Evolutionary conservation across 92 coral and sea anemone species (phyloP).

Genomic region (Epizoanthus fatuus): DNA sequence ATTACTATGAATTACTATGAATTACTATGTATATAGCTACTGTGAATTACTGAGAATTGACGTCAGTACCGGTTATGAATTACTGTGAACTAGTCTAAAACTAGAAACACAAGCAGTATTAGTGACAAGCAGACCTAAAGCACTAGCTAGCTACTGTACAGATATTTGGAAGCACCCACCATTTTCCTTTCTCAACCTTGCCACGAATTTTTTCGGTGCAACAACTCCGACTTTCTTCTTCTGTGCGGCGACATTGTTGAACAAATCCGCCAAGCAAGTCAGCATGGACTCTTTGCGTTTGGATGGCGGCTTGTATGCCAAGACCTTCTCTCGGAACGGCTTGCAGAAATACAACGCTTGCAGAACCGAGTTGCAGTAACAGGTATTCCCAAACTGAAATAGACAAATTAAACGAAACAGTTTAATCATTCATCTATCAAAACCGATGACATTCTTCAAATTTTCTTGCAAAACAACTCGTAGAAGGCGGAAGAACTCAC

Average conservation of each 20-base stretch:
- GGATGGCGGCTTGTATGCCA: constrained; percentile 93
- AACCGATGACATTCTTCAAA: neutral
- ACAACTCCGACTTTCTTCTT: constrained; percentile 98
- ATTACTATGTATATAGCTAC: too few relatives aligned
- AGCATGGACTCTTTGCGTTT: constrained; percentile 94
- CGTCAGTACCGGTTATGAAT: too few relatives aligned
- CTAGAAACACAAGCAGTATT: too few relatives aligned
- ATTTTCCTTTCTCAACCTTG: constrained; percentile 96
- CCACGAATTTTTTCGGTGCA: constrained; percentile 98
- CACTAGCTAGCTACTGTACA: too few relatives aligned
- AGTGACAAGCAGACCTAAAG: too few relatives aligned
- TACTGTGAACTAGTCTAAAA: too few relatives aligned
- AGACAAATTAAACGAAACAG: neutral
- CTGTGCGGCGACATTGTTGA: constrained; percentile 95
- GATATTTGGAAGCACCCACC: constrained; percentile 62
- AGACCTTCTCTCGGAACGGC: constrained; percentile 95
- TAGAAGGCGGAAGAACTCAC: constrained; percentile 63
- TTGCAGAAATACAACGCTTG: constrained; percentile 98
- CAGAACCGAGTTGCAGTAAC: constrained; percentile 98
- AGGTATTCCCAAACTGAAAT: constrained; percentile 96
- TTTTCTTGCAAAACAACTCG: neutral
- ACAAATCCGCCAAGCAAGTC: constrained; percentile 96
- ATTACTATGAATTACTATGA: too few relatives aligned
- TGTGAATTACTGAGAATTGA: too few relatives aligned
- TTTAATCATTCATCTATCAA: neutral